phyloP scores from a whole-genome alignment of 2,888 invertebrate genomes.

The Apamea anceps region DNA sequence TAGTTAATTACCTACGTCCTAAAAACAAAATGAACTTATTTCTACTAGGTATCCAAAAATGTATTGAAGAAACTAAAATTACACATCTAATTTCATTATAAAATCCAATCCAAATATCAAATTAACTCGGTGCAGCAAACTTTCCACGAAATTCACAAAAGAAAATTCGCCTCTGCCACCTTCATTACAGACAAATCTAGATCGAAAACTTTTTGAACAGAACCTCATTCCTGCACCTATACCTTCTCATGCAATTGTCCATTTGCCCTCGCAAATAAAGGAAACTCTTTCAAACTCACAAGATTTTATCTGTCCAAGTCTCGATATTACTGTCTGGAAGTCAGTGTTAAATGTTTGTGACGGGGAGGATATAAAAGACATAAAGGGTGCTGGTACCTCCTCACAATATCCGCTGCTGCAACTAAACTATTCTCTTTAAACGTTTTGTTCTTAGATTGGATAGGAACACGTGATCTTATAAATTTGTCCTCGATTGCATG shows the following conservation, averaged over 20 bases:
- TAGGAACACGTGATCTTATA: slow-evolving; percentile 67
- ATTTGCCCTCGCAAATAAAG: slow-evolving; percentile 71
- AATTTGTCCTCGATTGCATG: slow-evolving; percentile 57
- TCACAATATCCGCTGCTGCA: slow-evolving; percentile 74
- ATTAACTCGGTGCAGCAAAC: slow-evolving; percentile 30
- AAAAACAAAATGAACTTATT: background rate
- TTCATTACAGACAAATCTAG: slow-evolving; percentile 63
- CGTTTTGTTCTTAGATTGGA: slow-evolving; percentile 67
- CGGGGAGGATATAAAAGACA: slow-evolving; percentile 72
- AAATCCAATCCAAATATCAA: slow-evolving; percentile 40
- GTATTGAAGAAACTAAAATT: background rate
- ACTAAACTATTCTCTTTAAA: slow-evolving; percentile 71
- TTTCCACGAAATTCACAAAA: slow-evolving; percentile 40
- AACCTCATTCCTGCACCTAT: slow-evolving; percentile 66
- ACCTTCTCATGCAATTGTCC: slow-evolving; percentile 68
- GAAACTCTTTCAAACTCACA: slow-evolving; percentile 72
- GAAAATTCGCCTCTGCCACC: slow-evolving; percentile 41
- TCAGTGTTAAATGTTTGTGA: slow-evolving; percentile 82
- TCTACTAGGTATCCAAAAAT: too few relatives aligned
- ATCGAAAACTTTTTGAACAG: slow-evolving; percentile 62
- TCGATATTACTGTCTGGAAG: slow-evolving; percentile 81
- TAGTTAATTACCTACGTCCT: background rate
- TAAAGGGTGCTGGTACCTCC: slow-evolving; percentile 71
- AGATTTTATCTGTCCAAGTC: slow-evolving; percentile 76
- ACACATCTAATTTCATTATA: slow-evolving; percentile 4